A percentile compares a stretch with the other conserved stretches of the same genome.
These are phyloP conservation scores for Platerodrilus igneus DNA, from an alignment of 2,888 invertebrate genomes.

Conservation along the genomic window DNA sequence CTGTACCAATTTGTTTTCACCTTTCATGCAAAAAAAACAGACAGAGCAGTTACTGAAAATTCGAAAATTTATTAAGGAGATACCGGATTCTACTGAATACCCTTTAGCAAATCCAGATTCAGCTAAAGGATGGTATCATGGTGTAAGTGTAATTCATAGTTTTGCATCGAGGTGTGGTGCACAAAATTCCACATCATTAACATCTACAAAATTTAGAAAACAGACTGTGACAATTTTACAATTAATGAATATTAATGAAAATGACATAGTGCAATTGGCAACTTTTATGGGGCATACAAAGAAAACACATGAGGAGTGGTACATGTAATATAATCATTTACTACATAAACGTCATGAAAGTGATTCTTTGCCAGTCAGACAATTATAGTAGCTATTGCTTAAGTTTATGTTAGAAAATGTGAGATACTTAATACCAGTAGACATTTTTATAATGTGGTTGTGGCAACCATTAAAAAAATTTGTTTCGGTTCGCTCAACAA, in stretches of 20 bases:
- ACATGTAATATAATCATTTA: no score
- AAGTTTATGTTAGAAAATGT: no score
- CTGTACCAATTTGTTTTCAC: slow-evolving; percentile 21
- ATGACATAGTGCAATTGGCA: slow-evolving; percentile 31
- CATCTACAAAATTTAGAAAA: slow-evolving; percentile 29
- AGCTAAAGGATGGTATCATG: slow-evolving; percentile 24
- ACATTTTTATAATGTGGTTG: no score
- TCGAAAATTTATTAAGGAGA: slow-evolving; percentile 18
- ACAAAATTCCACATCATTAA: slow-evolving; percentile 22
- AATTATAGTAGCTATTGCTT: no score
- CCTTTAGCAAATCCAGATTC: slow-evolving; percentile 27
- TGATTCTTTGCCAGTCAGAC: no score
- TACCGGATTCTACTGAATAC: slow-evolving; percentile 26
- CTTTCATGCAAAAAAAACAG: slow-evolving; percentile 19
- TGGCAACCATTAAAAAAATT: no score
- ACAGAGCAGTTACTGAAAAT: slow-evolving; percentile 18
- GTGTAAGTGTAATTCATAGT: slow-evolving; percentile 28
- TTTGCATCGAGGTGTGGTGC: slow-evolving; percentile 23
- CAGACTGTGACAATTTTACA: slow-evolving; percentile 28
- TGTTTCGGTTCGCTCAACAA: no score
- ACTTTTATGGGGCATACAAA: slow-evolving; percentile 32
- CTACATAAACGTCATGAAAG: no score
- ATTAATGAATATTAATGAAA: slow-evolving; percentile 25
- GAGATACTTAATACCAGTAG: no score
- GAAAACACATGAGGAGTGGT: slow-evolving; percentile 28